Conservation (phyloP, 1,140 invertebrate species). For the Lasioglossum baleicum region DNA sequence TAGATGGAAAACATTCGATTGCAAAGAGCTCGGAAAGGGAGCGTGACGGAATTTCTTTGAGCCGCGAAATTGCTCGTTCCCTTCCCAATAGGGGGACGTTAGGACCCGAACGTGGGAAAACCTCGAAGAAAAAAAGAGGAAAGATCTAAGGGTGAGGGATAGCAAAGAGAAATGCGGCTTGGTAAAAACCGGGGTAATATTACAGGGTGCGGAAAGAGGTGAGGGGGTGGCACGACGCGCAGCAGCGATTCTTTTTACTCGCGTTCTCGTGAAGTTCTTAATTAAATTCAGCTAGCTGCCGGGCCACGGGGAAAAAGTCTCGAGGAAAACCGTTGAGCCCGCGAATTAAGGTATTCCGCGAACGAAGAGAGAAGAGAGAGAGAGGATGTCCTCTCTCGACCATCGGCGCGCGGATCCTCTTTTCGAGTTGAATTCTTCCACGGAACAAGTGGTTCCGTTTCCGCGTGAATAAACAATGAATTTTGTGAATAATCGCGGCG, state of each 20-base stretch:
- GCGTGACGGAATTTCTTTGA: slow-evolving; percentile 19
- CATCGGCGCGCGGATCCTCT: neutral
- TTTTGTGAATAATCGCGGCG: neutral
- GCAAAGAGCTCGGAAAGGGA: neutral
- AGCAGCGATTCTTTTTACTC: slow-evolving; percentile 3
- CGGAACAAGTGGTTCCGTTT: neutral
- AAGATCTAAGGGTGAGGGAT: neutral
- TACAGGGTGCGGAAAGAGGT: too few relatives aligned
- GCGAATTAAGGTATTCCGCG: slow-evolving; percentile 18
- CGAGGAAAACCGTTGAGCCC: slow-evolving; percentile 11
- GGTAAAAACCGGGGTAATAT: slow-evolving; percentile 9
- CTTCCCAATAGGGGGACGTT: neutral
- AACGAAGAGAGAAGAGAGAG: neutral
- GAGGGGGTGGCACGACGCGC: neutral
- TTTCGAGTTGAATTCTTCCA: neutral
- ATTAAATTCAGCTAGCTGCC: slow-evolving; percentile 39
- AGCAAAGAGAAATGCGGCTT: neutral
- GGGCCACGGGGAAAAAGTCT: neutral
- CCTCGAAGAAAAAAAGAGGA: neutral
- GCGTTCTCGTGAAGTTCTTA: slow-evolving; percentile 28
- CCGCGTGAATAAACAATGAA: slow-evolving; percentile 12
- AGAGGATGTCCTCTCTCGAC: neutral
- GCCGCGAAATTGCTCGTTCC: slow-evolving; percentile 10
- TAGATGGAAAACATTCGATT: slow-evolving; percentile 3
- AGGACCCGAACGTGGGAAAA: neutral